Conservation (phyloP, 1,140 invertebrate genomes). For the Meloidogyne floridensis region DNA sequence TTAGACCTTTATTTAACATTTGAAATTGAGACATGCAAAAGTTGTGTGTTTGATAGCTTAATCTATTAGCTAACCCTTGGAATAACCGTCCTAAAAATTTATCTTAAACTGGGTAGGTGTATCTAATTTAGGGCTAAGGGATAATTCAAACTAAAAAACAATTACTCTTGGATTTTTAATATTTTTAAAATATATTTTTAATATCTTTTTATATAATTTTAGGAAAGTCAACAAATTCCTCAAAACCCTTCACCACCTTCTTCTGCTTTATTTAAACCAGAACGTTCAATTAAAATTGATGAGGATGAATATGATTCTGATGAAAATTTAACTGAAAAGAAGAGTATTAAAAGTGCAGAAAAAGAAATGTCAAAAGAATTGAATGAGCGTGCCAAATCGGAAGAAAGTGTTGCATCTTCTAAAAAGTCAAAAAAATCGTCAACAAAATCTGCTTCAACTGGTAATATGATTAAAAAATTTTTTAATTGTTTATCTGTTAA, state of each 20-base stretch:
- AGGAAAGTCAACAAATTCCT: neutral
- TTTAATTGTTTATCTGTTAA: too few relatives aligned
- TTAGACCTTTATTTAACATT: too few relatives aligned
- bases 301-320: slow-evolving; percentile 26
- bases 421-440: neutral
- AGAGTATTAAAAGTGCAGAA: neutral
- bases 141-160: too few relatives aligned
- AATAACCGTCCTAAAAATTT: too few relatives aligned
- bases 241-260: neutral
- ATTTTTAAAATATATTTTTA: too few relatives aligned
- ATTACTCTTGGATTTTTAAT: too few relatives aligned
- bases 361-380: slow-evolving; percentile 1
- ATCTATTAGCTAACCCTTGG: too few relatives aligned
- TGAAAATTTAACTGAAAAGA: neutral
- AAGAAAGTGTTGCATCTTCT: neutral
- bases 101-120: too few relatives aligned
- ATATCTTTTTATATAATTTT: too few relatives aligned
- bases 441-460: neutral
- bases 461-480: neutral
- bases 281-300: slow-evolving; percentile 25
- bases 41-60: too few relatives aligned
- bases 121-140: too few relatives aligned
- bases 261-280: slow-evolving; percentile 7
- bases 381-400: neutral
- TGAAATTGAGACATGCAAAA: too few relatives aligned